A percentile compares a stretch with the other conserved stretches of the same genome.
Conservation (phyloP, 2,888 invertebrate species). For the Phymatocera aterrima region DNA sequence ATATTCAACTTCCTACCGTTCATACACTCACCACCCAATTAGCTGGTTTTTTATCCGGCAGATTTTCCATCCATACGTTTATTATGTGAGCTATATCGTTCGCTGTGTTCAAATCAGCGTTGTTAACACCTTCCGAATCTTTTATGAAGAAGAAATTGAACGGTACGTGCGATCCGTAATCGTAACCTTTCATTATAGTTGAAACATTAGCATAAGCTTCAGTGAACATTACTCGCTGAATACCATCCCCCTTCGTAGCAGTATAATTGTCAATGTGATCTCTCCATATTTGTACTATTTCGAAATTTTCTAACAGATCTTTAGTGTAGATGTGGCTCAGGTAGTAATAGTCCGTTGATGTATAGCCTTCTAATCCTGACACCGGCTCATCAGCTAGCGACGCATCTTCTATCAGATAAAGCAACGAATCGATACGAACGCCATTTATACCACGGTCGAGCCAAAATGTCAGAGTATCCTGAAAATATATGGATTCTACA, state of each 20-base stretch:
- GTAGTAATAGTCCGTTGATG: conserved; percentile 13
- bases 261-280: conserved; percentile 38
- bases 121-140: background rate
- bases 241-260: background rate
- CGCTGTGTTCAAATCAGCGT: background rate
- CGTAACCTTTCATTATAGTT: conserved; percentile 9
- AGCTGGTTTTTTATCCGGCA: conserved; percentile 25
- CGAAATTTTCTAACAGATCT: conserved; percentile 32
- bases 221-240: conserved; percentile 6
- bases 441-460: conserved; percentile 27
- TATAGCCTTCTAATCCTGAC: background rate
- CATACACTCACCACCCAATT: conserved; percentile 40
- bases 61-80: background rate
- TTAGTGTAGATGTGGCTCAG: conserved; percentile 33
- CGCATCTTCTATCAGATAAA: conserved; percentile 24
- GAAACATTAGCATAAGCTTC: conserved; percentile 34
- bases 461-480: conserved; percentile 37
- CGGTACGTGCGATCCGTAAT: conserved; percentile 25
- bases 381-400: conserved; percentile 1
- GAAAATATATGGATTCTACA: background rate
- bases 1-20: background rate
- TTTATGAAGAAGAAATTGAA: conserved; percentile 32
- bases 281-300: conserved; percentile 3
- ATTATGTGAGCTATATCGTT: background rate
- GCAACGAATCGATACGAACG: conserved; percentile 30